These are phyloP conservation scores for Orius laevigatus DNA, from an alignment of 1,140 invertebrate genomes.

Conservation along the genomic window DNA sequence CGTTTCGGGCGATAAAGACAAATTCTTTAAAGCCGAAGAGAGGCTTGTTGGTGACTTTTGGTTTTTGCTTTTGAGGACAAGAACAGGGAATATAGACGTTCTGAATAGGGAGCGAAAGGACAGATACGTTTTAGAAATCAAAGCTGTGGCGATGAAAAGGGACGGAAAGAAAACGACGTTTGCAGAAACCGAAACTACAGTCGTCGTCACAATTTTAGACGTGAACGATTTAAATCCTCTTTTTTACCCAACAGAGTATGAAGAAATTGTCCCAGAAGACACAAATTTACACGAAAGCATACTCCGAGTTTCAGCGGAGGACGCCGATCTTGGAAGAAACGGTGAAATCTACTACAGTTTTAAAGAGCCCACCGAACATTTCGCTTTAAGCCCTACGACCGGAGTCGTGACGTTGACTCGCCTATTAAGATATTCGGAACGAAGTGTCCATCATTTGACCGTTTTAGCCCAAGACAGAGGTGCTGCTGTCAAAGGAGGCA, in stretches of 20 bases:
- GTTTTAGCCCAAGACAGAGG: constrained; percentile 74
- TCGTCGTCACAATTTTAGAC: constrained; percentile 68
- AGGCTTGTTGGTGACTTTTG: constrained; percentile 79
- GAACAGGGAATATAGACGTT: constrained; percentile 65
- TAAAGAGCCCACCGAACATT: constrained; percentile 64
- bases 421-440: constrained; percentile 48
- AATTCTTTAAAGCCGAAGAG: constrained; percentile 85
- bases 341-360: constrained; percentile 95
- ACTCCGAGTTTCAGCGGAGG: constrained; percentile 65
- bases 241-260: constrained; percentile 76
- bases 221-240: constrained; percentile 83
- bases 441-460: constrained; percentile 50
- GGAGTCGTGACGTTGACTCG: constrained; percentile 74
- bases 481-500: constrained; percentile 38
- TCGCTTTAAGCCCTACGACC: constrained; percentile 74
- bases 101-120: constrained; percentile 82
- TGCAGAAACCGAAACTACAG: constrained; percentile 51
- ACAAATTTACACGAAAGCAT: constrained; percentile 65
- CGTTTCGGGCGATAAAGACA: constrained; percentile 63
- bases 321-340: constrained; percentile 85
- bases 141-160: constrained; percentile 45
- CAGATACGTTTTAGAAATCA: constrained; percentile 61
- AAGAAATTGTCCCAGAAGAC: constrained; percentile 76
- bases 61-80: constrained; percentile 73
- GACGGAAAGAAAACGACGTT: constrained; percentile 36